Percentiles rank a stretch among this genome's conserved stretches.
Evolutionary conservation across 2,888 invertebrate genomes (phyloP).

Genomic region (Diploptera punctata): DNA sequence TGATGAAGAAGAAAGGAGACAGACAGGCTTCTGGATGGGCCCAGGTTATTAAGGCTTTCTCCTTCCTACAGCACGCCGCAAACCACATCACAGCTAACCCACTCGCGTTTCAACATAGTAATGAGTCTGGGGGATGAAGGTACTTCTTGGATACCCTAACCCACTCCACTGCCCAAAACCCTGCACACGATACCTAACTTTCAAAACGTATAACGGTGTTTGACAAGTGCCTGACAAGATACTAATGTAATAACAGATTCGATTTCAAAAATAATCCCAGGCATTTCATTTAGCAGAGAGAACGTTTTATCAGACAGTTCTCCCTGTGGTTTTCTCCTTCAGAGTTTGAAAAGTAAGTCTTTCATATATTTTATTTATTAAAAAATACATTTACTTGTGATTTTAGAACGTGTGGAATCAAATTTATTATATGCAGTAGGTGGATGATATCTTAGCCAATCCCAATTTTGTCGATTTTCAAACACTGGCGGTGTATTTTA

Average conservation of each 20-base stretch:
- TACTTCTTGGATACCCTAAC: conserved; percentile 21
- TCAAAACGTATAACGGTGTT: not conserved
- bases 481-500: too few species aligned
- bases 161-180: not conserved
- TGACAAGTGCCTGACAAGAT: conserved; percentile 1
- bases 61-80: conserved; percentile 22
- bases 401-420: too few species aligned
- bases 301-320: too few species aligned
- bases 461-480: too few species aligned
- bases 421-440: too few species aligned
- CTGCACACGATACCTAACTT: not conserved
- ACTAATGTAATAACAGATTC: not conserved
- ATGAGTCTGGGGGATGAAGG: conserved; percentile 35
- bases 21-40: conserved; percentile 24
- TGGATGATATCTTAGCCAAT: too few species aligned
- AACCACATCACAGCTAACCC: conserved; percentile 39
- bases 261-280: too few species aligned
- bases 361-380: too few species aligned
- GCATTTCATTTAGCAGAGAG: too few species aligned
- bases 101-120: conserved; percentile 37
- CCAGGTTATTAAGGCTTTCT: conserved; percentile 32
- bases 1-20: conserved; percentile 9
- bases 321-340: too few species aligned
- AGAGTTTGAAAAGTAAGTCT: too few species aligned
- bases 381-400: too few species aligned